Percentiles rank a stretch among this genome's conserved stretches.
Conservation (phyloP, 2,888 invertebrate genomes). For the Octonoba sinensis region DNA sequence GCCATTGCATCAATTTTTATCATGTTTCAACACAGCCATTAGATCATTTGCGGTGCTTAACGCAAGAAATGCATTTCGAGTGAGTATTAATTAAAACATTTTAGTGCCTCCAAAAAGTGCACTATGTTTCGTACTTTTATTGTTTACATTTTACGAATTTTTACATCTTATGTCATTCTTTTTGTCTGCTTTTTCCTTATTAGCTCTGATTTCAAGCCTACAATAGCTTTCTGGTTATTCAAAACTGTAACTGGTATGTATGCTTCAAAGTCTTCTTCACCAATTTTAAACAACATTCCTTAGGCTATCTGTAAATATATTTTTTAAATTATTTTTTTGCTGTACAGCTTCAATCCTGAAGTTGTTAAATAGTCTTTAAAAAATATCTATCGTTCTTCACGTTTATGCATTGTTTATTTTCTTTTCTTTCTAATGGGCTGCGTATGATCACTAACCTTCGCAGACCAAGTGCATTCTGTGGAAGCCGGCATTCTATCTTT, state of each 20-base stretch:
- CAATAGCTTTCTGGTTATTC: slow-evolving; percentile 95
- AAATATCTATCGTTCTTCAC: too few relatives aligned
- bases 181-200: background rate
- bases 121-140: background rate
- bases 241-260: slow-evolving; percentile 86
- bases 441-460: too few relatives aligned
- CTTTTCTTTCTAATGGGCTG: too few relatives aligned
- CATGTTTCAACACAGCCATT: slow-evolving; percentile 96
- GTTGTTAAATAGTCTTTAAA: too few relatives aligned
- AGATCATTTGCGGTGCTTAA: slow-evolving; percentile 90
- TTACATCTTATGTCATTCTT: background rate
- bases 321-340: background rate
- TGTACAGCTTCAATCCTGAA: too few relatives aligned
- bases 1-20: slow-evolving; percentile 97
- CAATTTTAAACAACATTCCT: too few relatives aligned
- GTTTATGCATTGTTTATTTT: too few relatives aligned
- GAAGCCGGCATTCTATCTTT: too few relatives aligned
- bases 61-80: slow-evolving; percentile 89
- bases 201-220: slow-evolving; percentile 88
- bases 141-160: background rate
- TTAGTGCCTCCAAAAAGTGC: background rate
- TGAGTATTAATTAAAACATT: slow-evolving; percentile 30
- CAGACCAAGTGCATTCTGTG: too few relatives aligned
- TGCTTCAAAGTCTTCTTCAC: too few relatives aligned
- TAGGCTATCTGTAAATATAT: background rate